phyloP scores from a whole-genome alignment of 2,113 vertebrate genomes.

The Menidia beryllina region DNA sequence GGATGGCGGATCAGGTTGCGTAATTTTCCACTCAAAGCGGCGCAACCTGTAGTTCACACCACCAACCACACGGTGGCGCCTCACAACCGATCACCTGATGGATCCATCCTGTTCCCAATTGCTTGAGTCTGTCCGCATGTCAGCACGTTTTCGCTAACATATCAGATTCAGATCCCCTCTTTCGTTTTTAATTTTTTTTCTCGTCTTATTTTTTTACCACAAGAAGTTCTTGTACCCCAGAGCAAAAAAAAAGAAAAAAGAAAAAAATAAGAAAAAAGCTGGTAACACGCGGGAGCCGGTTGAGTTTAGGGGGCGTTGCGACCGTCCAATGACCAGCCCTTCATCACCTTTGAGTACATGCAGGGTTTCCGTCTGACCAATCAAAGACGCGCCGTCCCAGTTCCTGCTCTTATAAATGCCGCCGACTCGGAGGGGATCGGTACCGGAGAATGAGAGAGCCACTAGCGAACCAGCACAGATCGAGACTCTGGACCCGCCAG shows the following conservation, averaged over 20 bases:
- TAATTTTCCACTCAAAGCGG: constrained; percentile 19
- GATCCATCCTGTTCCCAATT: constrained; percentile 15
- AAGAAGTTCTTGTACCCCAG: not conserved
- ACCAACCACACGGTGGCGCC: constrained; percentile 44
- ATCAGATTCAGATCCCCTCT: not conserved
- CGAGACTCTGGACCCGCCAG: constrained; percentile 64
- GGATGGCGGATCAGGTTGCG: no score
- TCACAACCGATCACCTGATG: not conserved
- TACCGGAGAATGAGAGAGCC: constrained; percentile 72
- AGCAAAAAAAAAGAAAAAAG: no score
- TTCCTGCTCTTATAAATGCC: constrained; percentile 69
- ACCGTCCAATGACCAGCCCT: constrained; percentile 46
- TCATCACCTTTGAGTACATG: constrained; percentile 10
- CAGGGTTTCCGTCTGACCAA: constrained; percentile 56
- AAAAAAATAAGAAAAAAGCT: not conserved
- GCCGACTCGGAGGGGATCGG: not conserved
- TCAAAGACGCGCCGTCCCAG: constrained; percentile 44
- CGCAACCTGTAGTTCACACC: rapidly evolving
- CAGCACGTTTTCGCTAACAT: no score
- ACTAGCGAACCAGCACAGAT: constrained; percentile 19
- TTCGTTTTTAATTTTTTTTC: not conserved
- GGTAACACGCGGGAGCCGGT: constrained; percentile 30
- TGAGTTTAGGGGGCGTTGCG: constrained; percentile 34
- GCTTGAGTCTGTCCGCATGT: not conserved
- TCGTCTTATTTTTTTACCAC: not conserved